Conservation (phyloP, 2,797 vertebrate species). For the Chloroceryle inda region DNA sequence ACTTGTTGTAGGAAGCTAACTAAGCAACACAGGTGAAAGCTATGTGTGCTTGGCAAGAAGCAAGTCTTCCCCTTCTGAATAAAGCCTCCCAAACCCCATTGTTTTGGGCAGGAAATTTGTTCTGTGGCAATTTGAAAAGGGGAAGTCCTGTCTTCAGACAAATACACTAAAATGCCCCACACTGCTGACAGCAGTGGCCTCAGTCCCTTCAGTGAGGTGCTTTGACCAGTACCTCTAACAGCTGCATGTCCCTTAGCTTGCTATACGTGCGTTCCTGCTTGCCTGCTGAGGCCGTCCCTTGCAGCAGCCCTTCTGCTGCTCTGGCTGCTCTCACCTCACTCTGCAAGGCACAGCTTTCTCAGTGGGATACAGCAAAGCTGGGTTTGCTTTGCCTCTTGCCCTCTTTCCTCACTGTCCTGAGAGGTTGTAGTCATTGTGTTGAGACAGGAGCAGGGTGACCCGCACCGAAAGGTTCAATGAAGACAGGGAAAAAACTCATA, state of each 20-base stretch:
- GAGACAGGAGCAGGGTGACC: background rate
- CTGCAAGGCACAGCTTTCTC: background rate
- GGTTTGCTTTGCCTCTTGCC: background rate
- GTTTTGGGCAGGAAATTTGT: background rate
- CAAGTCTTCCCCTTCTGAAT: background rate
- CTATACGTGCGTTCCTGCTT: rapidly evolving
- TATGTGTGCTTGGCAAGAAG: background rate
- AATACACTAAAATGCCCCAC: background rate
- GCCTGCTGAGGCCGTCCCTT: rapidly evolving
- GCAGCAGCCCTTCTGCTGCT: background rate
- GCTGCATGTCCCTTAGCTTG: background rate
- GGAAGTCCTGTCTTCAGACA: background rate
- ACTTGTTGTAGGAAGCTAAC: background rate
- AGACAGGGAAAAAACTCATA: background rate
- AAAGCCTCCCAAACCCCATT: background rate
- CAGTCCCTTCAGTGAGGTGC: background rate
- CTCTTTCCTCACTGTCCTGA: background rate
- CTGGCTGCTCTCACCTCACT: background rate
- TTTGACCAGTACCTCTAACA: background rate
- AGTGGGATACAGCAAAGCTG: background rate
- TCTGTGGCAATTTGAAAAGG: background rate
- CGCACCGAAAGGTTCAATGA: background rate
- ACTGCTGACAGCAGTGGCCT: background rate
- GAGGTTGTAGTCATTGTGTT: background rate
- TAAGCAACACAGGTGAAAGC: background rate